These are phyloP conservation scores for Platorchestia sp. DNA, from an alignment of 1,140 invertebrate genomes.

Conservation along the genomic window DNA sequence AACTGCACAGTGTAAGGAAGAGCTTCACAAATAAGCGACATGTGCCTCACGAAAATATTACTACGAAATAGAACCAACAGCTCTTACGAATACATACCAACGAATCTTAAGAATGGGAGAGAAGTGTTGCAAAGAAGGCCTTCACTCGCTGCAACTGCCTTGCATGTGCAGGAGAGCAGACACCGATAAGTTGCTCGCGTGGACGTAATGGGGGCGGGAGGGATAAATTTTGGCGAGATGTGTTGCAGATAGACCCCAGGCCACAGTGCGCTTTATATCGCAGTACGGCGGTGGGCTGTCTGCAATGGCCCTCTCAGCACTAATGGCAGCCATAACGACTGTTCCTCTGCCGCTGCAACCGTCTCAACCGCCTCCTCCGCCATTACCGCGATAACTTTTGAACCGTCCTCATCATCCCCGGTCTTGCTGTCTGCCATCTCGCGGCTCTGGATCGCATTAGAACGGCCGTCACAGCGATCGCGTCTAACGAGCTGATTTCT, in stretches of 20 bases:
- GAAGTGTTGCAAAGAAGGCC: background rate
- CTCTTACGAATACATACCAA: background rate
- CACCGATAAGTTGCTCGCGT: background rate
- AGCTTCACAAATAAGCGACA: background rate
- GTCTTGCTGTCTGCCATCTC: background rate
- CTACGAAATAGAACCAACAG: background rate
- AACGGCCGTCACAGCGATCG: background rate
- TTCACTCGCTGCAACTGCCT: background rate
- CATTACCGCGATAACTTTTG: background rate
- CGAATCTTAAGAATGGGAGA: background rate
- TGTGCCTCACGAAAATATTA: background rate
- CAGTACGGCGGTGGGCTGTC: background rate
- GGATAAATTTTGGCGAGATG: background rate
- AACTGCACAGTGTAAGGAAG: background rate
- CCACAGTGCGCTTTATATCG: background rate
- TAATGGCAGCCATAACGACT: background rate
- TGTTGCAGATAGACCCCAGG: background rate
- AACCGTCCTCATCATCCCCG: background rate
- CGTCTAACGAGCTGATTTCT: background rate
- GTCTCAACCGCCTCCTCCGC: background rate
- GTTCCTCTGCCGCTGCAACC: background rate
- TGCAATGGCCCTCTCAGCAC: background rate
- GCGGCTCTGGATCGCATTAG: background rate
- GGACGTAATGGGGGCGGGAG: background rate
- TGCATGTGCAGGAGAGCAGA: background rate